Percentiles rank a stretch among this genome's conserved stretches.
Evolutionary conservation across 2,888 invertebrate species (phyloP).

Genomic region (Anaspis maculata): DNA sequence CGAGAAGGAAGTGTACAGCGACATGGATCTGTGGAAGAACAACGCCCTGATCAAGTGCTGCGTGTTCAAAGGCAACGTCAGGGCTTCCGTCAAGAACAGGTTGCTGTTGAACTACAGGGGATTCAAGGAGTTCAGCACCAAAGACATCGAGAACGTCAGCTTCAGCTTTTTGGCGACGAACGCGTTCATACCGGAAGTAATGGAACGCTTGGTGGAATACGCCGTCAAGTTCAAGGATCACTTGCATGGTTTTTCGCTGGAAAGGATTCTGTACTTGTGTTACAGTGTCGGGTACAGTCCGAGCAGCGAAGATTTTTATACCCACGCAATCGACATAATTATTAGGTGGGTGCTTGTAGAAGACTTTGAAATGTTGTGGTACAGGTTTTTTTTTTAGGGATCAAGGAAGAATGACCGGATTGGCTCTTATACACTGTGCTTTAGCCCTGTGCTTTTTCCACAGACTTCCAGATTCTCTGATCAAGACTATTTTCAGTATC

Average conservation of each 20-base stretch:
- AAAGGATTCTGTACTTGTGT: constrained; percentile 44
- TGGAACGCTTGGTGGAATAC: constrained; percentile 45
- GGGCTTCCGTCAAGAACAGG: constrained; percentile 29
- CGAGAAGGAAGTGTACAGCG: constrained; percentile 15
- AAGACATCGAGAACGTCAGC: constrained; percentile 41
- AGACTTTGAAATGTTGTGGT: constrained; percentile 1
- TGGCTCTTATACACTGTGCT: constrained; percentile 46
- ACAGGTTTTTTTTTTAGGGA: constrained; percentile 46
- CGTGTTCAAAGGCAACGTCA: constrained; percentile 34
- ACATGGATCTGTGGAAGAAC: constrained; percentile 10
- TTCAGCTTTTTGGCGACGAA: constrained; percentile 39
- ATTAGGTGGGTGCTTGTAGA: constrained; percentile 36
- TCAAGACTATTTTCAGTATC: constrained; percentile 50
- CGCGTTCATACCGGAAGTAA: constrained; percentile 41
- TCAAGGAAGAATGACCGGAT: constrained; percentile 46
- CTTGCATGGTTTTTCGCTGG: constrained; percentile 45
- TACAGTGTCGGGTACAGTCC: constrained; percentile 47
- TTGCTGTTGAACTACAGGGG: constrained; percentile 37
- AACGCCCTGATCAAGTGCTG: constrained; percentile 27
- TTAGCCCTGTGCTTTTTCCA: constrained; percentile 49
- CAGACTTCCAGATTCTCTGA: constrained; percentile 43
- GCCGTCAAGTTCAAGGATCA: constrained; percentile 38
- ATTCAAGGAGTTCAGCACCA: constrained; percentile 39
- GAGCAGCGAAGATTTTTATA: constrained; percentile 36
- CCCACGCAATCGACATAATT: constrained; percentile 39